Percentiles rank a stretch among this genome's conserved stretches.
Evolutionary conservation across 2,797 vertebrate species (phyloP).

Genomic region (Cuniculus paca): DNA sequence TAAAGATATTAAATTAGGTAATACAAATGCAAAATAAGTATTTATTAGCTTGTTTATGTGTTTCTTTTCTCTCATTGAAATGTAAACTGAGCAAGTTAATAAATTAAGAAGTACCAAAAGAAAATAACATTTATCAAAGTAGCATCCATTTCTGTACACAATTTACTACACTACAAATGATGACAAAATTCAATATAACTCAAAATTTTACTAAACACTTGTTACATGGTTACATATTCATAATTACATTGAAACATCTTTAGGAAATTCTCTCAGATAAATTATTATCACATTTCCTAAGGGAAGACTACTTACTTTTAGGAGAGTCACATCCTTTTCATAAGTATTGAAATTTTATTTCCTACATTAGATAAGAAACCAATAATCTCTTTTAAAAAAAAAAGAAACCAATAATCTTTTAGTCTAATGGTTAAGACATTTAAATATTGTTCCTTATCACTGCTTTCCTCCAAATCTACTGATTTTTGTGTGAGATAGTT

Average conservation of each 20-base stretch:
- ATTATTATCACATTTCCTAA: slow-evolving; percentile 45
- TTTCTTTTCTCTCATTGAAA: slow-evolving; percentile 63
- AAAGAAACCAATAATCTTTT: slow-evolving; percentile 55
- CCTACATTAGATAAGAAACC: slow-evolving; percentile 20
- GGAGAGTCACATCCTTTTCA: slow-evolving; percentile 53
- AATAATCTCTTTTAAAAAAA: slow-evolving; percentile 59
- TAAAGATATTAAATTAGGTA: slow-evolving; percentile 67
- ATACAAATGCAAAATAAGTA: slow-evolving; percentile 56
- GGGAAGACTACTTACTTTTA: slow-evolving; percentile 33
- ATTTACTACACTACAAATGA: slow-evolving; percentile 61
- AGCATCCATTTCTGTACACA: slow-evolving; percentile 2
- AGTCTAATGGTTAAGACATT: slow-evolving; percentile 60
- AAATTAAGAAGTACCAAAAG: slow-evolving; percentile 63
- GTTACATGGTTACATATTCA: slow-evolving; percentile 44
- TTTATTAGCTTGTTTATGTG: slow-evolving; percentile 50
- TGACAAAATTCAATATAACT: slow-evolving; percentile 54
- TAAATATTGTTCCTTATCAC: slow-evolving; percentile 36
- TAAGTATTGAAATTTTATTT: slow-evolving; percentile 69
- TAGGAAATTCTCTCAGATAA: slow-evolving; percentile 43
- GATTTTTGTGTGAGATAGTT: slow-evolving; percentile 44
- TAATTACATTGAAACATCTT: slow-evolving; percentile 57
- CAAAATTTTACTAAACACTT: neutral
- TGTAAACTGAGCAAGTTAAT: slow-evolving; percentile 52
- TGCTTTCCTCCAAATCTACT: slow-evolving; percentile 13
- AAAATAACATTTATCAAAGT: slow-evolving; percentile 64